Evolutionary conservation across 2,797 vertebrate species (phyloP), one percentile per base, ranked within the genome.

Genomic region (Syndactyla subalaris): DNA sequence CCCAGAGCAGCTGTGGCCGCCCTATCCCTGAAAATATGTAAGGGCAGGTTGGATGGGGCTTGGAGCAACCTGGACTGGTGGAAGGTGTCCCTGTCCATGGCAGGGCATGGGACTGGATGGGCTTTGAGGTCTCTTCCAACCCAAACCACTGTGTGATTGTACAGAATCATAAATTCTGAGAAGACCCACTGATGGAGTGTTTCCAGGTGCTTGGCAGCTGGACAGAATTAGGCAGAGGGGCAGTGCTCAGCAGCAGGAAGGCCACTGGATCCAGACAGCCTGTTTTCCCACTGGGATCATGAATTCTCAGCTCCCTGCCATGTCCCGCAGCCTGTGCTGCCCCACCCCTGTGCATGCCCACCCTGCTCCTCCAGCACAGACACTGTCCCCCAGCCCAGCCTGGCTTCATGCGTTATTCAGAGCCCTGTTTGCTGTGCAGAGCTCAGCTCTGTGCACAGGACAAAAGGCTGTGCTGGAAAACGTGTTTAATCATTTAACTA

Each of bases 31-130:
- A 34, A 2, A 52, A 7, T 8, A 21, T 0, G 59, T 38, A 1
- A 87, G 8, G 10, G 18, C 67, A 58, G 45, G 6, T 0, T 66
- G 45, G 58, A 12, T 5, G 13, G 73, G 48, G 29, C 13, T 71
- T 5, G 66, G 51, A 41, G 18, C 58, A 36, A 2, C 43, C 67
- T 65, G 58, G n/a, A 7, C 12, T 12, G 12, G 6, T 39, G 39
- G 54, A 0, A 67, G 52, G 24, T 46, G 26, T 54, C 46, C 54
- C 29, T 46, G 43, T 10, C 23, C 32, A 1, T 17, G 45, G 16
- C 2, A 30, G 6, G n/a, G 6, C 1, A 10, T 71, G 38, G 45
- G 0, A 8, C 11, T 52, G 52, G n/a, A 1, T 30, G 27, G 0
- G 2, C 18, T 79, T 24, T 43, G 3, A 24, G 15, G 23, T 72